Evolutionary conservation across 2,797 vertebrate genomes (phyloP), one percentile per base, ranked within the genome.

Genomic region (Xenentodon cancila): DNA sequence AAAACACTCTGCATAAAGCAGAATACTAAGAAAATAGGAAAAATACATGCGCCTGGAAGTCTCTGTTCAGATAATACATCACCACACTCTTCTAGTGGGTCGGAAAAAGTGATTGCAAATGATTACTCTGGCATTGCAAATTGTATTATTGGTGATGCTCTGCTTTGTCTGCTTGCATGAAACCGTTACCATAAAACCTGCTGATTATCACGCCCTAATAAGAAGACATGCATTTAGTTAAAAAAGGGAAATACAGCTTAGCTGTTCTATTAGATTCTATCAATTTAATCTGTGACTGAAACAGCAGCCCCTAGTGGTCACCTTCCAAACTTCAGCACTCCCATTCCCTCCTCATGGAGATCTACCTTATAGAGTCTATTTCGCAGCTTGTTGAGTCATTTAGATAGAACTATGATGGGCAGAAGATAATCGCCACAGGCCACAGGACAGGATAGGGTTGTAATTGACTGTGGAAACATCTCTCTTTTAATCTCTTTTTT

Each of bases 301-400:
- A 84, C 61, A 85, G 78, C 76, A 67, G 0, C 68, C 40, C 72
- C 77, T 5, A n/a, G 76, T 83, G 85, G 83, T 19, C 30, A 37
- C 3, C 57, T 22, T 1, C 34, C 4, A 25, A 21, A 67, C 64
- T 84, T 67, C 72, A 75, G 32, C 3, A 0, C 17, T 42, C 8
- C 19, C 17, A n/a, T 53, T 27, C 9, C 42, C 58, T 53, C 56
- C 27, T 43, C 48, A 11, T 49, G 18, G n/a, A 64, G 51, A 72
- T 7, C n/a, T n/a, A n/a, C n/a, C n/a, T n/a, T n/a, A n/a, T n/a
- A n/a, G n/a, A n/a, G 50, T 66, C 73, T 67, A 71, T 82, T 78
- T 76, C 73, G 18, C 47, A 50, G 59, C 61, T 57, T 44, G 68
- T 59, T 56, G 55, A 71, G 70, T 71, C 71, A 62, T 73, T 82